Evolutionary conservation across 1,140 invertebrate species (phyloP), one percentile per base, ranked within the genome.

Genomic region (Pemphigus obesinymphae): DNA sequence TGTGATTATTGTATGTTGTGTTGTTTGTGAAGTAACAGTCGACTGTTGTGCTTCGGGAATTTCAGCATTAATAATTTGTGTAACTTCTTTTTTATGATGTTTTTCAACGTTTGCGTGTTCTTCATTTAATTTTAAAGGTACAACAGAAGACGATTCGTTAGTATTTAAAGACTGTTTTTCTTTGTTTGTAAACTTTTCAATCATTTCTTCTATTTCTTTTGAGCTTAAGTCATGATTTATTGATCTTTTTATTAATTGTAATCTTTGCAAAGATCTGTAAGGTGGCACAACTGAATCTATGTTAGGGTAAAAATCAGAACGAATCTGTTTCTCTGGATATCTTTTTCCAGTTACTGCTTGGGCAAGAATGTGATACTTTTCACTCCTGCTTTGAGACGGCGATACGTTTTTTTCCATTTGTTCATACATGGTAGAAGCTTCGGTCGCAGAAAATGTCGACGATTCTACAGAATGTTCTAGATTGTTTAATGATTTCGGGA

Each of bases 351-450:
- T 17, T 31, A 82, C 82, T 31, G 82, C 82, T 53, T 82, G 63
- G 2, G 82, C 50, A 5, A 82, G 53, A 29, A 82, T 73, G n/a
- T 82, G 63, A 40, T 82, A 82, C 23, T 73, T 82, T 26, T 73
- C 82, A 53, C 68, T 50, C 43, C 66, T 82, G 11, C 31, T 78
- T 40, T 78, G 31, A 29, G 53, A 8, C 15, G 55, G 53, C n/a
- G 37, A 13, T 78, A 43, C 15, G 37, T 10, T 61, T 58, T 4
- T 61, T 40, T 78, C 76, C 8, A 29, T 61, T 80, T 34, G 76
- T 5, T 29, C 40, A 45, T 58, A 37, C 6, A 45, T 13, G 15
- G 53, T 0, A 20, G 8, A 13, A 13, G 43, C 43, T 61, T 80
- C 76, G 6, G 55, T 37, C 17, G 50, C 7, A 63, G 55, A 23